Evolutionary conservation across 2,113 vertebrate species (phyloP).

Genomic region (Pteropus alecto): DNA sequence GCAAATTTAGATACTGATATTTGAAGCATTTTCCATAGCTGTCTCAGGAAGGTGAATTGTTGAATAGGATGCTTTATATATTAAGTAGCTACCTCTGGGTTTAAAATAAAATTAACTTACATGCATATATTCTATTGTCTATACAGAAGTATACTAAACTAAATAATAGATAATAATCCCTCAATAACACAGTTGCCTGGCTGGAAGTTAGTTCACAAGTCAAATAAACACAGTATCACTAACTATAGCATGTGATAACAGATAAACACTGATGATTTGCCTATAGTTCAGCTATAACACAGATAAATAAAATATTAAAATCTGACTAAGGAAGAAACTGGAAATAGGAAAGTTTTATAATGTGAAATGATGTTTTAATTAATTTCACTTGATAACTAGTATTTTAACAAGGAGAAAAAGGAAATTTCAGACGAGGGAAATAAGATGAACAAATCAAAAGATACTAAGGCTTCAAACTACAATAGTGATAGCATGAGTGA

Average conservation of each 20-base stretch:
- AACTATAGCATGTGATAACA: not conserved
- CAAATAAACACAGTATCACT: not conserved
- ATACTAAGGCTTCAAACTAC: not conserved
- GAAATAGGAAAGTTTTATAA: not conserved
- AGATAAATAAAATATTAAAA: not conserved
- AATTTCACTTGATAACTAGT: not conserved
- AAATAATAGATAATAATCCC: not conserved
- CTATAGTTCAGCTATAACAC: not conserved
- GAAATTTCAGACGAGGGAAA: not conserved
- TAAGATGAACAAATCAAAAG: not conserved
- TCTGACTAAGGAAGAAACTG: not conserved
- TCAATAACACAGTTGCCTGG: not conserved
- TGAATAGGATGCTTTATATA: not conserved
- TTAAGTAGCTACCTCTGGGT: not conserved
- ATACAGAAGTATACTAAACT: not conserved
- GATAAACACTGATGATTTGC: not conserved
- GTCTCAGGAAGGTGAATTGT: not conserved
- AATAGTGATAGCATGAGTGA: not conserved
- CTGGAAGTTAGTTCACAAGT: not conserved
- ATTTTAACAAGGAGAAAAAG: not conserved
- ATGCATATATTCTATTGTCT: not conserved
- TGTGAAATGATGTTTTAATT: not conserved
- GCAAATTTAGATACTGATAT: not conserved
- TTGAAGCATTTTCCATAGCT: not conserved
- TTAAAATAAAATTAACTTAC: not conserved